Evolutionary conservation across 2,888 invertebrate genomes (phyloP).

Genomic region (Nomada ruficornis): DNA sequence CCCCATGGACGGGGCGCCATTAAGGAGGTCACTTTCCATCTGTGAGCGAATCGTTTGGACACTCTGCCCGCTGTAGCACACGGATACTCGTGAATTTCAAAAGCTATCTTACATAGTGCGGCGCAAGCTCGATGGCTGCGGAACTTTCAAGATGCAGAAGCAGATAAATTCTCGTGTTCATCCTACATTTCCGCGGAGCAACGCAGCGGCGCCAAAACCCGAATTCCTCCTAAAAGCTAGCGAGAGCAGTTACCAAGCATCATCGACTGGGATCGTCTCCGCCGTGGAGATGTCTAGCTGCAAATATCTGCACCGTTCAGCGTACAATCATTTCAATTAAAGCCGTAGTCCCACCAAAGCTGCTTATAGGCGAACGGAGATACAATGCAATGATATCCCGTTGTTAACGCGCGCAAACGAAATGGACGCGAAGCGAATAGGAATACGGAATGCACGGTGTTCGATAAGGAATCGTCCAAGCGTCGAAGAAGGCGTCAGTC

Average conservation of each 20-base stretch:
- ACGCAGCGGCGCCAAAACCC: background rate
- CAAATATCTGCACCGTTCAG: background rate
- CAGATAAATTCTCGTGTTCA: background rate
- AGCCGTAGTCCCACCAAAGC: background rate
- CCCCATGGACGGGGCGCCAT: constrained; percentile 59
- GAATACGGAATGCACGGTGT: background rate
- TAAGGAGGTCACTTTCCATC: constrained; percentile 79
- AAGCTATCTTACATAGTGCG: background rate
- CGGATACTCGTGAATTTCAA: constrained; percentile 36
- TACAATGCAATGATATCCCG: background rate
- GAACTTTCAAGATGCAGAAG: constrained; percentile 1
- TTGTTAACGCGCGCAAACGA: background rate
- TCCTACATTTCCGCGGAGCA: background rate
- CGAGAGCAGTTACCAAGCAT: background rate
- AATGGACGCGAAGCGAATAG: background rate
- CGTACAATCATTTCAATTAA: background rate
- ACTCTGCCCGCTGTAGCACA: constrained; percentile 16
- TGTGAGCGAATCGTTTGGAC: constrained; percentile 59
- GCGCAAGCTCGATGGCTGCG: background rate
- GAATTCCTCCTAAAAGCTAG: background rate
- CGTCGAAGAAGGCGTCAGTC: constrained; percentile 26
- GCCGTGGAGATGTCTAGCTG: too few species aligned
- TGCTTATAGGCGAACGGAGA: background rate
- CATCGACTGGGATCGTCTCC: too few species aligned
- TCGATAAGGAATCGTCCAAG: constrained; percentile 31